phyloP scores from a whole-genome alignment of 2,888 invertebrate species.

The Hirtodrosophila histrioides region DNA sequence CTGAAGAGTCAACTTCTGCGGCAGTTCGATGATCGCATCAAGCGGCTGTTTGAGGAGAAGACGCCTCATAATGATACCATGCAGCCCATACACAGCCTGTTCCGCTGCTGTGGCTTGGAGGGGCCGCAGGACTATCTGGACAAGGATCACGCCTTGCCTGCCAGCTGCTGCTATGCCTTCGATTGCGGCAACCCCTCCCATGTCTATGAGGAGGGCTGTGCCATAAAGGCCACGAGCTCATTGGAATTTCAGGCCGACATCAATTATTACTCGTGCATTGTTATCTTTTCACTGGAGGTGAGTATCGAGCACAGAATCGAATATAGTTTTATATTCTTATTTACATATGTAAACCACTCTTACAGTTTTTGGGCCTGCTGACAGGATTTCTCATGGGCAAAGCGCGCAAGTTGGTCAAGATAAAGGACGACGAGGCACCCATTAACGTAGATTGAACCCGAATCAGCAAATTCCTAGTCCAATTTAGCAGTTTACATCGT shows the following conservation, averaged over 20 bases:
- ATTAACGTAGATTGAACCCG: constrained; percentile 53
- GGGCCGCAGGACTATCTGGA: constrained; percentile 76
- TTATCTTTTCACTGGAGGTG: constrained; percentile 67
- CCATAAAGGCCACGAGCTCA: constrained; percentile 47
- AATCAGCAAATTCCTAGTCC: not conserved
- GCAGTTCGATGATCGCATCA: constrained; percentile 69
- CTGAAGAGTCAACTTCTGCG: constrained; percentile 60
- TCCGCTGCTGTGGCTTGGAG: constrained; percentile 74
- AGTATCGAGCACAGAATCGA: not conserved
- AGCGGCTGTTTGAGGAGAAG: constrained; percentile 61
- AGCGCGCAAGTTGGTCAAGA: constrained; percentile 62
- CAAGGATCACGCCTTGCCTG: constrained; percentile 66
- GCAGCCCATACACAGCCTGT: constrained; percentile 75
- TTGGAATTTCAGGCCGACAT: constrained; percentile 56
- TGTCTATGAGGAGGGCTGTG: constrained; percentile 72
- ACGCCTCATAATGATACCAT: constrained; percentile 63
- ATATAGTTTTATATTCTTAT: not conserved
- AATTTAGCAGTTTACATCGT: constrained; percentile 17
- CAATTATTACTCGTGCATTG: constrained; percentile 61
- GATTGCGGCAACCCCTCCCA: constrained; percentile 70
- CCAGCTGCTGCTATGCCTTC: constrained; percentile 71
- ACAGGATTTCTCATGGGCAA: constrained; percentile 63
- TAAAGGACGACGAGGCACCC: constrained; percentile 68
- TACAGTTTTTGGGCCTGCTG: constrained; percentile 57
- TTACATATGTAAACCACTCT: not conserved